Evolutionary conservation across 2,113 vertebrate species (phyloP), one percentile per base, ranked within the genome.

Genomic region (Mormyrus lacerda): DNA sequence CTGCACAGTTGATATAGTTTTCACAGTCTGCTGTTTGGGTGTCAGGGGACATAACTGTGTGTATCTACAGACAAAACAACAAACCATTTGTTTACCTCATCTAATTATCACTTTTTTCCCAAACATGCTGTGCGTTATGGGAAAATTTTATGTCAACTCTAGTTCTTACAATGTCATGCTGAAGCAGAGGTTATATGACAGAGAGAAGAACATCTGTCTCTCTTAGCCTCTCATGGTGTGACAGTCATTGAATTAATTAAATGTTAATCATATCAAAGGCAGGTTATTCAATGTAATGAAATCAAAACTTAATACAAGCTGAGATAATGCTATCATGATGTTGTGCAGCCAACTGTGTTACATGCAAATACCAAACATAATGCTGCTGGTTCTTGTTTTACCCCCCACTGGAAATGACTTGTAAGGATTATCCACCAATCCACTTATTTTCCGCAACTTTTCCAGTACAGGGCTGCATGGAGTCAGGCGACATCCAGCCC

Each of bases 11-110:
- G 85, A 83, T 89, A 83, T 44, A 89, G 88, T 82, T 89, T 89
- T 89, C 76, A 84, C 88, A 89, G 50, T 84, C 79, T 55, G 88
- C 61, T 89, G 13, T 89, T 89, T 61, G 50, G 85, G 27, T 51
- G 48, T 48, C 76, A 85, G 76, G 88, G 88, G 76, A 89, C 48
- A 21, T 1, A 3, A 44, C 19, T 42, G 53, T 51, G 82, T 47
- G 42, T 85, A 85, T n/a, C 79, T 89, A 31, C 5, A 27, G 24
- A 42, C 79, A 85, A 51, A 24, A 61, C 39, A 89, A 89, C 53
- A 61, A 89, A 39, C 47, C 65, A 31, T 89, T 85, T 85, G 48
- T 85, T 44, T 85, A 55, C 48, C 76, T 45, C 15, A 79, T 89
- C 35, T 79, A 79, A 42, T 79, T 79, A 79, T 39, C 73, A 79